A percentile compares a stretch with the other conserved stretches of the same genome.
These are phyloP conservation scores for Alces alces DNA, from an alignment of 2,113 vertebrate species.

Conservation along the genomic window DNA sequence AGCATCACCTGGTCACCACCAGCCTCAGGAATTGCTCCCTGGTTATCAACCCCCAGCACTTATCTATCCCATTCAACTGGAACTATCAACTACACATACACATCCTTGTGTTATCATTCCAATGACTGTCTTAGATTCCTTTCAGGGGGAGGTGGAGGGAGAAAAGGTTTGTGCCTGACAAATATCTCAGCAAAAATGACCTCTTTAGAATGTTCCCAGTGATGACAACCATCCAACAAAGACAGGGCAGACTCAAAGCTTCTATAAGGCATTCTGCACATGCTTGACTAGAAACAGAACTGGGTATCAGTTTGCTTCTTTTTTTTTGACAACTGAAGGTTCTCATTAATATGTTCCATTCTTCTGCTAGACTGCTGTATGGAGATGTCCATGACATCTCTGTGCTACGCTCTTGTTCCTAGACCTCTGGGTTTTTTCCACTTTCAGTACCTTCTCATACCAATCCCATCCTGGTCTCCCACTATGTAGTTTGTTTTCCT, in stretches of 20 bases:
- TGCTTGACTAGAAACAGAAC: neutral
- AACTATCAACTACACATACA: neutral
- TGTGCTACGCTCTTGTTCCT: neutral
- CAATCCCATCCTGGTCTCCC: neutral
- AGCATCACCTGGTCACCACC: too few species aligned
- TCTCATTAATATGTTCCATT: neutral
- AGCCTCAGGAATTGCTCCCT: neutral
- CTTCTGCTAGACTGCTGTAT: accelerated
- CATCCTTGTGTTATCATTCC: neutral
- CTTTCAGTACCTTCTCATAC: neutral
- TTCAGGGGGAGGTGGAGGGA: accelerated
- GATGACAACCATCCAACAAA: neutral
- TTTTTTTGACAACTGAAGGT: neutral
- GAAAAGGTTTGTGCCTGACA: neutral
- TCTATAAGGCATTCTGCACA: neutral
- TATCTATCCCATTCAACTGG: neutral
- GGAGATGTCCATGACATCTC: too few species aligned
- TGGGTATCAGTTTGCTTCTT: neutral
- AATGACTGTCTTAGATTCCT: neutral
- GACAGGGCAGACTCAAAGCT: neutral
- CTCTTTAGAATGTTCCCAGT: neutral
- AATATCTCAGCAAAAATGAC: neutral
- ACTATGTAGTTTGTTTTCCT: neutral
- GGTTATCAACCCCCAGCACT: neutral
- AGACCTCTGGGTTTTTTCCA: neutral